A percentile compares a stretch with the other conserved stretches of the same genome.
phyloP scores from a whole-genome alignment of 2,113 vertebrate genomes.

The Urocitellus parryii region DNA sequence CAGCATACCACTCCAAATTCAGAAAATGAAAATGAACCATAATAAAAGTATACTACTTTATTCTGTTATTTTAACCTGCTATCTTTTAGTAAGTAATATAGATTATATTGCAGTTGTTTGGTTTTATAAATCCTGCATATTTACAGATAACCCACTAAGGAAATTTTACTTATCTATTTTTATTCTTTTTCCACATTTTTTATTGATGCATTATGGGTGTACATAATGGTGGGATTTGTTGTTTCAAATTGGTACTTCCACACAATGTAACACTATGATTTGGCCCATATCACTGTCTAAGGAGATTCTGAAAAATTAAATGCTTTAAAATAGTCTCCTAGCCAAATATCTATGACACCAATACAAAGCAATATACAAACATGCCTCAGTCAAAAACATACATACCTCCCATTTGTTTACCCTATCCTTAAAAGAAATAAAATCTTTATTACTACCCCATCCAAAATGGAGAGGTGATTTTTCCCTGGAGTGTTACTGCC shows the following conservation, averaged over 20 bases:
- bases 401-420: not conserved
- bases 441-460: not conserved
- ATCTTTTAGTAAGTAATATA: not conserved
- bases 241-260: too few species aligned
- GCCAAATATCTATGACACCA: slow-evolving; percentile 30
- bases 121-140: slow-evolving; percentile 10
- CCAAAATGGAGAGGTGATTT: not conserved
- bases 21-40: slow-evolving; percentile 21
- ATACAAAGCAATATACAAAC: slow-evolving; percentile 8
- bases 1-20: not conserved
- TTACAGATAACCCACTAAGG: not conserved
- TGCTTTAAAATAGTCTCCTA: slow-evolving; percentile 25
- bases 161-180: too few species aligned
- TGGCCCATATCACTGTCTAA: not conserved
- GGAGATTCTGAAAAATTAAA: slow-evolving; percentile 41
- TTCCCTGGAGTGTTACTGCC: not conserved
- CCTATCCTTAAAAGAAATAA: slow-evolving; percentile 9
- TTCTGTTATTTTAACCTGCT: slow-evolving; percentile 31
- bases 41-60: not conserved
- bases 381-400: not conserved
- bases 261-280: too few species aligned
- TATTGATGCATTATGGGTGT: too few species aligned
- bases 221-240: too few species aligned
- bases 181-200: too few species aligned
- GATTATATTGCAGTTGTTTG: not conserved